Conservation (phyloP, 2,888 invertebrate genomes). For the Eledona agricola region DNA sequence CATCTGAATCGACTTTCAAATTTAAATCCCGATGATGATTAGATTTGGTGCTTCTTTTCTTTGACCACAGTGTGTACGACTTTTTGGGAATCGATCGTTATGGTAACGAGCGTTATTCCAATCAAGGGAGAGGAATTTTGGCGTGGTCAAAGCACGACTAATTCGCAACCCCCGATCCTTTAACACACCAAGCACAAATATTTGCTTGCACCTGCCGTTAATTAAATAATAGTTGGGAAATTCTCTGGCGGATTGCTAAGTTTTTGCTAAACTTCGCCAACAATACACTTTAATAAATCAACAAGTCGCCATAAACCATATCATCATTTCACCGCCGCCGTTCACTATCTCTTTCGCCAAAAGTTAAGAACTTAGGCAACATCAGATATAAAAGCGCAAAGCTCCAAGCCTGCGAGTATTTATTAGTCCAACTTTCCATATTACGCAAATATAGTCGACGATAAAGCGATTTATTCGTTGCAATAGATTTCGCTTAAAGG, state of each 20-base stretch:
- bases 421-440: slow-evolving; percentile 33
- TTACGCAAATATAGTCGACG: slow-evolving; percentile 24
- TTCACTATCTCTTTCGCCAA: slow-evolving; percentile 42
- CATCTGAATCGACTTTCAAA: slow-evolving; percentile 25
- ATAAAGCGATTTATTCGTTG: slow-evolving; percentile 21
- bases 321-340: slow-evolving; percentile 40
- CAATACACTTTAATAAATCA: slow-evolving; percentile 31
- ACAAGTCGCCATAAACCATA: slow-evolving; percentile 32
- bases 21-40: slow-evolving; percentile 32
- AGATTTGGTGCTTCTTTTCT: slow-evolving; percentile 20
- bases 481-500: slow-evolving; percentile 14
- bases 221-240: slow-evolving; percentile 25
- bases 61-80: too few relatives aligned
- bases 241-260: slow-evolving; percentile 6
- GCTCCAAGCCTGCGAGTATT: slow-evolving; percentile 24
- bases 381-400: slow-evolving; percentile 28
- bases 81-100: too few relatives aligned
- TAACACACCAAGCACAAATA: too few relatives aligned
- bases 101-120: too few relatives aligned
- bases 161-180: too few relatives aligned
- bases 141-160: too few relatives aligned
- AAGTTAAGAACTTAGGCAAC: slow-evolving; percentile 39
- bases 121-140: too few relatives aligned
- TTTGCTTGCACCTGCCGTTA: slow-evolving; percentile 18
- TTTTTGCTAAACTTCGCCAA: slow-evolving; percentile 7